Conservation (phyloP, 2,888 invertebrate species). For the Spisula subtruncata region DNA sequence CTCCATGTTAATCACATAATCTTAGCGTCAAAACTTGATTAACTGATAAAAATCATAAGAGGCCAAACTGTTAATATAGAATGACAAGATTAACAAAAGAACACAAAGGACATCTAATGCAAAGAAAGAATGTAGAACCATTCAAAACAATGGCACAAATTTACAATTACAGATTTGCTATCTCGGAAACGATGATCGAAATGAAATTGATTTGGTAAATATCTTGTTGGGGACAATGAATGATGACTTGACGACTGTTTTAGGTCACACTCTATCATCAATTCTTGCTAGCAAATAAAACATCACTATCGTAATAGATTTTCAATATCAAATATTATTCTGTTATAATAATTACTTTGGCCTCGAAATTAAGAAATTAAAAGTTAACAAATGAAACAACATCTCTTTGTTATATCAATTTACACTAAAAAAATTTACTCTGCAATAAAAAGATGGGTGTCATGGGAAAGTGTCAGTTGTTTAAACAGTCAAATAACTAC, state of each 20-base stretch:
- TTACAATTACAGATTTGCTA: constrained; percentile 33
- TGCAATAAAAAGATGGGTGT: neutral
- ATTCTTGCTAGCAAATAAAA: neutral
- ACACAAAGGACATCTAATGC: constrained; percentile 44
- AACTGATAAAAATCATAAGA: constrained; percentile 57
- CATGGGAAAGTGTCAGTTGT: neutral
- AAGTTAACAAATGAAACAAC: neutral
- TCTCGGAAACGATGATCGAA: constrained; percentile 5
- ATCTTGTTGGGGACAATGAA: neutral
- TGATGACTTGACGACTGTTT: neutral
- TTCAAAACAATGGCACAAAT: constrained; percentile 36
- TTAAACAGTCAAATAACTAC: neutral
- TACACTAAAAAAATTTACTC: neutral
- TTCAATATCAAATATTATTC: constrained; percentile 11
- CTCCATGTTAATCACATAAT: constrained; percentile 28
- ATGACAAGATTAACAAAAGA: constrained; percentile 33
- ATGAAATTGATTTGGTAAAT: constrained; percentile 39
- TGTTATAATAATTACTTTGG: constrained; percentile 1
- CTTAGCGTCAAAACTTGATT: constrained; percentile 51
- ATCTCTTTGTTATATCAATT: neutral
- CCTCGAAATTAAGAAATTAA: neutral
- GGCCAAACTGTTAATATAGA: constrained; percentile 42
- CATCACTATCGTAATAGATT: neutral
- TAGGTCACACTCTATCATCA: neutral
- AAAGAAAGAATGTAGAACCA: neutral